Percentiles rank a stretch among this genome's conserved stretches.
Conservation (phyloP, 1,140 invertebrate genomes). For the Megathymus violae region DNA sequence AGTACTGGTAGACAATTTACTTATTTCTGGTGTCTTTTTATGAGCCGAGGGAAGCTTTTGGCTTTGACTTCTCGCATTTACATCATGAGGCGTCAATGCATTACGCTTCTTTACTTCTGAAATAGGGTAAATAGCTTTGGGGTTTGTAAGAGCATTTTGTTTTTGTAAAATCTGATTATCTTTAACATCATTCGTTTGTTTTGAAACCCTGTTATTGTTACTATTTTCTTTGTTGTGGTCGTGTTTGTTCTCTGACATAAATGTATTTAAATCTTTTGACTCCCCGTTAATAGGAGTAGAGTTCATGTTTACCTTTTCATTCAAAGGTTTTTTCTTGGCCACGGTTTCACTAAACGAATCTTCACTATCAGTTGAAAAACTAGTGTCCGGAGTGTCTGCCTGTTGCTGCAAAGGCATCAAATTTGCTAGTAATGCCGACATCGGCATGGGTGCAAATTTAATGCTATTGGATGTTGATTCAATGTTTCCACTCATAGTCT, state of each 20-base stretch:
- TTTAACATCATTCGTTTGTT: constrained; percentile 44
- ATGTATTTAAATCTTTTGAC: constrained; percentile 50
- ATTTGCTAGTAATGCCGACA: constrained; percentile 74
- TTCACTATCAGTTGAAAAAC: constrained; percentile 62
- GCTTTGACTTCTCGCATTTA: constrained; percentile 41
- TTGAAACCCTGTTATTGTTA: constrained; percentile 43
- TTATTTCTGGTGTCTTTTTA: constrained; percentile 60
- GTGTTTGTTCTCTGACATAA: constrained; percentile 61
- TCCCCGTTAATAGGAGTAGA: constrained; percentile 52
- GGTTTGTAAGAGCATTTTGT: constrained; percentile 43
- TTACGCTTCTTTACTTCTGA: constrained; percentile 55
- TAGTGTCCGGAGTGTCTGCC: constrained; percentile 56
- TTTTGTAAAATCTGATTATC: constrained; percentile 36
- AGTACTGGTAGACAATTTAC: constrained; percentile 47
- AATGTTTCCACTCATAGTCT: constrained; percentile 65
- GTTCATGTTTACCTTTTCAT: constrained; percentile 45
- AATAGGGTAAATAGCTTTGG: constrained; percentile 35
- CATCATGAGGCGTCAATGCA: constrained; percentile 49
- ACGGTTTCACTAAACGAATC: constrained; percentile 58
- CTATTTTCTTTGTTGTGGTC: constrained; percentile 65
- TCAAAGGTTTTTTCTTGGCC: constrained; percentile 46
- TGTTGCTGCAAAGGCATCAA: constrained; percentile 64
- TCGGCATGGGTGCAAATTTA: constrained; percentile 77
- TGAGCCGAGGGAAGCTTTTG: constrained; percentile 44
- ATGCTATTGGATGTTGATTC: constrained; percentile 72